Conservation (phyloP, 2,888 invertebrate genomes). For the Pelosia muscerda region DNA sequence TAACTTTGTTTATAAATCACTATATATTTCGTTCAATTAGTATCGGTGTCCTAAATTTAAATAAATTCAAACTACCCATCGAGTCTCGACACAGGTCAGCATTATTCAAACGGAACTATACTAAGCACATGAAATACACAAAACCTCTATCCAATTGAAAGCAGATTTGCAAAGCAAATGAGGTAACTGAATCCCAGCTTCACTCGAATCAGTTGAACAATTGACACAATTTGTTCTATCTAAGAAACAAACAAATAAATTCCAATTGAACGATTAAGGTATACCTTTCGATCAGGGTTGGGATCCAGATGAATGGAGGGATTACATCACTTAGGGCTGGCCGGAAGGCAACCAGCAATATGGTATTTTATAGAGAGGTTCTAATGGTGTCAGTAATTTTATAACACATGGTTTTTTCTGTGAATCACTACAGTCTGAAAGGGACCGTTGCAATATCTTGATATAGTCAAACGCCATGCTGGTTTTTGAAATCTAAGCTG, state of each 20-base stretch:
- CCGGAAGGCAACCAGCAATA: background rate
- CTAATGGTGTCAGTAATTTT: background rate
- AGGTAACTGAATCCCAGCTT: constrained; percentile 37
- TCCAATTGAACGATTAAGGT: constrained; percentile 78
- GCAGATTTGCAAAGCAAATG: constrained; percentile 66
- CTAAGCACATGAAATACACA: constrained; percentile 21
- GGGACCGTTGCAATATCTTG: background rate
- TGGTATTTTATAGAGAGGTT: background rate
- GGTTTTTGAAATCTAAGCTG: no score
- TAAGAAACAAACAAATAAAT: constrained; percentile 72
- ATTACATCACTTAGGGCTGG: constrained; percentile 39
- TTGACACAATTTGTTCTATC: constrained; percentile 74
- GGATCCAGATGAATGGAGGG: constrained; percentile 54
- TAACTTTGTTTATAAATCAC: background rate
- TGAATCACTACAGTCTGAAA: background rate
- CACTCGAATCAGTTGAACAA: constrained; percentile 54
- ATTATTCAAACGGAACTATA: constrained; percentile 22
- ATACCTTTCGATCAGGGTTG: constrained; percentile 67
- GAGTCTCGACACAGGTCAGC: constrained; percentile 11
- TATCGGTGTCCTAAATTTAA: no score
- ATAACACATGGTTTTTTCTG: background rate
- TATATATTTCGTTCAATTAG: no score
- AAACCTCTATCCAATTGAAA: constrained; percentile 46
- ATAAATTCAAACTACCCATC: background rate
- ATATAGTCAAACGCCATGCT: no score